phyloP scores from a whole-genome alignment of 2,113 vertebrate species.

The Diadophis punctatus region DNA sequence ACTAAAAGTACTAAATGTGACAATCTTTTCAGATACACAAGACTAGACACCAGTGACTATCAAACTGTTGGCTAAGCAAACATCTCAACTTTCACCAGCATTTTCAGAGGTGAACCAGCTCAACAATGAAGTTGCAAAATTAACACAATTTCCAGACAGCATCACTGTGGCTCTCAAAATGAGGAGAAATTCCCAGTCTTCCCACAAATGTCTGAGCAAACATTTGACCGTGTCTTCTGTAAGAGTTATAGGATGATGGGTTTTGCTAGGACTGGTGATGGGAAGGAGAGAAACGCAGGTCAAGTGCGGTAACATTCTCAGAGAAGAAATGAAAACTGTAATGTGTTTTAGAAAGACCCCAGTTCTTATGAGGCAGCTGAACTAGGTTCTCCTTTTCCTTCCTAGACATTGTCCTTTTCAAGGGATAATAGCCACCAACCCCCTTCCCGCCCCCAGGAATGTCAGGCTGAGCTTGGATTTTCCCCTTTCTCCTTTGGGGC shows the following conservation, averaged over 20 bases:
- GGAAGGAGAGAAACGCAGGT: neutral
- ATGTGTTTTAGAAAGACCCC: neutral
- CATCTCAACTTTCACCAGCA: neutral
- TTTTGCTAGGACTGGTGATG: neutral
- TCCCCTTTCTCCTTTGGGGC: neutral
- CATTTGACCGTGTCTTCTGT: neutral
- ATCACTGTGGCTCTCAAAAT: neutral
- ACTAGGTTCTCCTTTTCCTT: neutral
- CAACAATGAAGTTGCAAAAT: neutral
- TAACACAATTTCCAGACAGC: neutral
- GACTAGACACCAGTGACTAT: neutral
- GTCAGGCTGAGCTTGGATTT: neutral
- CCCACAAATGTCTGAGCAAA: neutral
- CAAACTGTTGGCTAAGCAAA: neutral
- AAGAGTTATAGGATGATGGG: neutral
- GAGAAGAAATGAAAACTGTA: neutral
- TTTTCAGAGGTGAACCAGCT: neutral
- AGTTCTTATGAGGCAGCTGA: slow-evolving; percentile 4
- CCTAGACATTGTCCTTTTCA: neutral
- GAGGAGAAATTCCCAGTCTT: neutral
- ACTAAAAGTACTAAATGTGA: neutral
- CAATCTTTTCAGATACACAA: neutral
- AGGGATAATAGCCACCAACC: neutral
- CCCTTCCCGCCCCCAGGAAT: neutral
- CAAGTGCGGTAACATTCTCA: neutral